Conservation (phyloP, 2,113 vertebrate genomes). For the Brienomyrus brachyistius region DNA sequence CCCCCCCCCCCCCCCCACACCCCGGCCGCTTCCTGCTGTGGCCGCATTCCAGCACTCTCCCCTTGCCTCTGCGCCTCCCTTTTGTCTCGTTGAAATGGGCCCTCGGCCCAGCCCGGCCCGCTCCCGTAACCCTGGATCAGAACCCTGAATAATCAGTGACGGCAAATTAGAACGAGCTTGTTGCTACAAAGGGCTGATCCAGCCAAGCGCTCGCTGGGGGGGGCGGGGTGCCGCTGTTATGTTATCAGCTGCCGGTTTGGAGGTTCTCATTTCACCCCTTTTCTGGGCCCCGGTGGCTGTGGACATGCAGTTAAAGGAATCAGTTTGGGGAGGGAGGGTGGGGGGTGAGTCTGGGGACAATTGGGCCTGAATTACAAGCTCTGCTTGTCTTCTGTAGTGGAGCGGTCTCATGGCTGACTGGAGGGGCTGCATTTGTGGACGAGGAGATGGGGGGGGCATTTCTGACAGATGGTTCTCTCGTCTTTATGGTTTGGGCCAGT, state of each 20-base stretch:
- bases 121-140: neutral
- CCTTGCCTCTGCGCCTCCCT: neutral
- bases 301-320: conserved; percentile 24
- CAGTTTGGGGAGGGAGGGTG: conserved; percentile 23
- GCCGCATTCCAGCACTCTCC: conserved; percentile 47
- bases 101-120: neutral
- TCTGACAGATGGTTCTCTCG: conserved; percentile 52
- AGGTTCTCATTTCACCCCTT: conserved; percentile 34
- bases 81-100: neutral
- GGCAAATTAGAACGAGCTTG: conserved; percentile 41
- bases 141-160: conserved; percentile 37
- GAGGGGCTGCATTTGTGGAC: conserved; percentile 18
- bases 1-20: neutral
- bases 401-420: conserved; percentile 29
- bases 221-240: neutral
- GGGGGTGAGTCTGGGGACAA: conserved; percentile 47
- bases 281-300: conserved; percentile 32
- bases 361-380: conserved; percentile 41
- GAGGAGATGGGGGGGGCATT: conserved; percentile 39
- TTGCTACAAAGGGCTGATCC: conserved; percentile 23
- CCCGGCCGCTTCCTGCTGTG: conserved; percentile 20
- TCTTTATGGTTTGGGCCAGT: conserved; percentile 35
- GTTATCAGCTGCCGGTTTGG: neutral
- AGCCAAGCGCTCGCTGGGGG: neutral
- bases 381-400: conserved; percentile 48